Evolutionary conservation across 2,113 vertebrate genomes (phyloP), one percentile per base, ranked within the genome.

Genomic region (Stigmatopora nigra): DNA sequence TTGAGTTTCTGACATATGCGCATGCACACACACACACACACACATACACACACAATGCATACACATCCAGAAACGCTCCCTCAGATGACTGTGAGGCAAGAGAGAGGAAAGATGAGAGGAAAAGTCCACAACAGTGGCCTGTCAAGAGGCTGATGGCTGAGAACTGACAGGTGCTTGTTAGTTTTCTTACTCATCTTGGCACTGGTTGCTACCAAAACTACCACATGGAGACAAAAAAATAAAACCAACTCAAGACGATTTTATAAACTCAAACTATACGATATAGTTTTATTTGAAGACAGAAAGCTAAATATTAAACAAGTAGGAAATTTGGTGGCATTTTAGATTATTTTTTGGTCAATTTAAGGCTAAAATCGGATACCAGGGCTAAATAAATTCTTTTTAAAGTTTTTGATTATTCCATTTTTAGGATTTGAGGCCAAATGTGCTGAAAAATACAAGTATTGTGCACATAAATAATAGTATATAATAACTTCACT

Each of bases 121-220:
- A 90, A 88, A 86, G 89, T 94, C 93, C 93, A 95, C 82, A 88
- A 89, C 92, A 91, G 87, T 86, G 65, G 87, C 92, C 82, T 94
- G 93, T 93, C 93, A 94, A 86, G 85, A 90, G 81, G 67, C 83
- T 84, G 85, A 91, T 82, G 82, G 84, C 86, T 92, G 87, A 88
- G 86, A 91, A 91, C 94, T 96, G 95, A 96, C 94, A 93, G 86
- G 84, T 78, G 90, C 92, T 92, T 93, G 93, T 93, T 94, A 94
- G 89, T 90, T 91, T 86, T 92, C 91, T 92, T 86, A 78, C 92
- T 91, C 90, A 84, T 78, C 88, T 88, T 87, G 88, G 88, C 70
- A 58, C 75, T 88, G 75, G 85, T 84, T 84, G 49, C 58, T 69
- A 63, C 67, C 69, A 82, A 83, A 87, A 83, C 77, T 81, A 75